A percentile compares a stretch with the other conserved stretches of the same genome.
Evolutionary conservation across 2,888 invertebrate genomes (phyloP).

Genomic region (Bembecia ichneumoniformis): DNA sequence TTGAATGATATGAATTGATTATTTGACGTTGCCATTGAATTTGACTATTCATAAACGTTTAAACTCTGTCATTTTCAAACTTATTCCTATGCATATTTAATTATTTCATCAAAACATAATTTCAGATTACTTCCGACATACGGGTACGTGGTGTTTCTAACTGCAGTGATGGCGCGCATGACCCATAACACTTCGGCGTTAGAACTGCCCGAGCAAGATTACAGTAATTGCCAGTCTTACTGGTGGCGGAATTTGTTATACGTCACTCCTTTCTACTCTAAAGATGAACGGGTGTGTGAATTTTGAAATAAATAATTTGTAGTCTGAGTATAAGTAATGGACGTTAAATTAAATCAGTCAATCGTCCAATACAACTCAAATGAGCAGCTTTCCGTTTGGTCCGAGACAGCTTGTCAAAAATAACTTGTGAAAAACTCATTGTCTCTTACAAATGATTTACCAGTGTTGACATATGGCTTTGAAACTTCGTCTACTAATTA

Average conservation of each 20-base stretch:
- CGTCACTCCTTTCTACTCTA: constrained; percentile 73
- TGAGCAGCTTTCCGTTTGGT: too few relatives aligned
- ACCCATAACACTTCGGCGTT: constrained; percentile 33
- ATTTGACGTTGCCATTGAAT: too few relatives aligned
- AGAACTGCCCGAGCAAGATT: constrained; percentile 69
- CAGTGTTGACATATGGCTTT: too few relatives aligned
- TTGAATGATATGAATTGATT: too few relatives aligned
- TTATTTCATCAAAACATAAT: neutral
- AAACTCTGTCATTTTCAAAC: neutral
- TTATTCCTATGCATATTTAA: neutral
- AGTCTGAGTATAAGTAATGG: too few relatives aligned
- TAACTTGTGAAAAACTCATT: too few relatives aligned
- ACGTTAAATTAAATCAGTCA: too few relatives aligned
- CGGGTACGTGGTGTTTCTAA: constrained; percentile 65
- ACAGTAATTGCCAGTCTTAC: constrained; percentile 67
- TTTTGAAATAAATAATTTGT: neutral
- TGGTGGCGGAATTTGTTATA: constrained; percentile 78
- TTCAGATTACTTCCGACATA: constrained; percentile 75
- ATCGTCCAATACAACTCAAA: too few relatives aligned
- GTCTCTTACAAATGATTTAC: too few relatives aligned
- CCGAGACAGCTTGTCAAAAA: too few relatives aligned
- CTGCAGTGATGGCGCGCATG: constrained; percentile 48
- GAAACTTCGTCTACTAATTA: too few relatives aligned
- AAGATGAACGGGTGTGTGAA: constrained; percentile 67
- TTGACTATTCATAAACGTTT: too few relatives aligned